phyloP scores from a whole-genome alignment of 2,113 vertebrate species.

The Platycercus adscitus region DNA sequence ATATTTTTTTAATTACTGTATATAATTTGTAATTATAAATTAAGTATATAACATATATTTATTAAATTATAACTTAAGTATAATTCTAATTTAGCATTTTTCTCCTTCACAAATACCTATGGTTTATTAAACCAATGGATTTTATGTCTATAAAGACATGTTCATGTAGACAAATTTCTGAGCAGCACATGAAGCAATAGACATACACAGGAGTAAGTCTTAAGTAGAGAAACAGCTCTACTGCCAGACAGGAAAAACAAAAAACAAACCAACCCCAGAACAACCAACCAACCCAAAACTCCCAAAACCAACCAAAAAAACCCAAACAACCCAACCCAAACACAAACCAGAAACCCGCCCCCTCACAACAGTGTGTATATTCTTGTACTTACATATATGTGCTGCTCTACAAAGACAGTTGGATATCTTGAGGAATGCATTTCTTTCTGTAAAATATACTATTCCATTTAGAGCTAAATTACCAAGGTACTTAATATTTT shows the following conservation, averaged over 20 bases:
- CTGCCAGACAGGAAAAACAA: background rate
- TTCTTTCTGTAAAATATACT: background rate
- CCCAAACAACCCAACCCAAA: background rate
- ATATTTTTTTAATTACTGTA: background rate
- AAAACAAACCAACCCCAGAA: background rate
- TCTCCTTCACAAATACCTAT: background rate
- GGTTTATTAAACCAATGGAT: background rate
- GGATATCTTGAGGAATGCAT: background rate
- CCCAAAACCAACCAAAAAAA: background rate
- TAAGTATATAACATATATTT: background rate
- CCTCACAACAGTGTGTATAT: background rate
- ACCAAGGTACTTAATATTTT: background rate
- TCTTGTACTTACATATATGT: background rate
- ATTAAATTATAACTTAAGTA: background rate
- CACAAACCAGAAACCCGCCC: background rate
- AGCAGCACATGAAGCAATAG: background rate
- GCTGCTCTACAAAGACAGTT: background rate
- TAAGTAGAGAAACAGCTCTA: background rate
- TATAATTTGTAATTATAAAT: background rate
- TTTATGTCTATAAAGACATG: background rate
- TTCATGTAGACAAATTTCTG: background rate
- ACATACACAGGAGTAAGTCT: background rate
- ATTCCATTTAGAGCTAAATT: background rate
- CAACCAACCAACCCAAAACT: background rate
- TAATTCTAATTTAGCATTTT: background rate